phyloP scores from a whole-genome alignment of 2,797 vertebrate genomes.

The Enteromius argenteus region DNA sequence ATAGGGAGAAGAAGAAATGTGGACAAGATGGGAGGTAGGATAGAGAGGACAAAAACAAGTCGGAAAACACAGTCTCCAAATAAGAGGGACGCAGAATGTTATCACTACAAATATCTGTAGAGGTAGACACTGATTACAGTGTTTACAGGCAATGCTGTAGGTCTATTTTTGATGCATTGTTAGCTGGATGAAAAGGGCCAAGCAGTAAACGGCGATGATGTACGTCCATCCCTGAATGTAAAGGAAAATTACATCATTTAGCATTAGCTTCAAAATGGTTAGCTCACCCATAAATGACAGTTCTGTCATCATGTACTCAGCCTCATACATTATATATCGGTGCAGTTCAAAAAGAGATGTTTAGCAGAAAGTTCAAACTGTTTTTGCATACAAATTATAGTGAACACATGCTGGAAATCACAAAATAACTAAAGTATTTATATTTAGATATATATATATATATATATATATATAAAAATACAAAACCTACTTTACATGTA shows the following conservation, averaged over 20 bases:
- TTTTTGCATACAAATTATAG: not conserved
- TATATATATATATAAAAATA: no score
- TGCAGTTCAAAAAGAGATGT: not conserved
- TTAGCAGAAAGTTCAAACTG: not conserved
- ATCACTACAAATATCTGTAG: slow-evolving; percentile 27
- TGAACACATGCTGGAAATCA: not conserved
- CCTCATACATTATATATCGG: not conserved
- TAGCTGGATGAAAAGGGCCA: not conserved
- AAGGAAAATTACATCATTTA: not conserved
- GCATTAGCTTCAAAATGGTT: slow-evolving; percentile 10
- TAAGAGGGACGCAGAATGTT: slow-evolving; percentile 23
- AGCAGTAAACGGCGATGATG: not conserved
- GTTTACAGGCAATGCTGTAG: slow-evolving; percentile 25
- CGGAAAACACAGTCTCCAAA: slow-evolving; percentile 49
- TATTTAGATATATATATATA: no score
- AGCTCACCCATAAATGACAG: not conserved
- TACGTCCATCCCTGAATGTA: not conserved
- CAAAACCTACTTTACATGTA: no score
- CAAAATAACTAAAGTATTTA: not conserved
- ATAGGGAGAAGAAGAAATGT: slow-evolving; percentile 55
- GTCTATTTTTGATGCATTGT: slow-evolving; percentile 44
- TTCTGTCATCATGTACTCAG: not conserved
- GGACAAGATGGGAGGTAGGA: slow-evolving; percentile 62
- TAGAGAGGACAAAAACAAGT: slow-evolving; percentile 51
- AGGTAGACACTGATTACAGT: slow-evolving; percentile 49